A percentile compares a stretch with the other conserved stretches of the same genome.
phyloP scores from a whole-genome alignment of 2,888 invertebrate genomes.

The Conus canariensis region DNA sequence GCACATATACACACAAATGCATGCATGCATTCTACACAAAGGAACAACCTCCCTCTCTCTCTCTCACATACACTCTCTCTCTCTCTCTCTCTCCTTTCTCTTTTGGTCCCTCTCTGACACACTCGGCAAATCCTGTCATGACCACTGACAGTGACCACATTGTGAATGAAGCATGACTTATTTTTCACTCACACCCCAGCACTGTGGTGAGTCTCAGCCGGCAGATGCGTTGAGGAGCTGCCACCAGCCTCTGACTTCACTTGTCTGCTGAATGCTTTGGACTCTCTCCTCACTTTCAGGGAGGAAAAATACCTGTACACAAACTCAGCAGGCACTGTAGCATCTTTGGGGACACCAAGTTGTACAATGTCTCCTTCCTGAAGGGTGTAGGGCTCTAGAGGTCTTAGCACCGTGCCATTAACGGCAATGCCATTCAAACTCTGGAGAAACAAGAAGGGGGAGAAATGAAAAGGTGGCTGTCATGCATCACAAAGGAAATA shows the following conservation, averaged over 20 bases:
- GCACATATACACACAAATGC: background rate
- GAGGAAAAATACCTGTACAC: slow-evolving; percentile 62
- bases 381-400: slow-evolving; percentile 55
- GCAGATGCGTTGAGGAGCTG: background rate
- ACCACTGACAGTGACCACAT: too few species aligned
- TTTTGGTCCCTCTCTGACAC: too few species aligned
- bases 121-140: too few species aligned
- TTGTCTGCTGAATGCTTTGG: background rate
- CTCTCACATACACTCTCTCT: background rate
- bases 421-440: slow-evolving; percentile 72
- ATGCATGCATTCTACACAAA: background rate
- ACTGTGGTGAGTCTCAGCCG: background rate
- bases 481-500: too few species aligned
- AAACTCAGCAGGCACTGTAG: slow-evolving; percentile 63
- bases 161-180: background rate
- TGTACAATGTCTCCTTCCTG: slow-evolving; percentile 69
- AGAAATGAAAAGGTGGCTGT: background rate
- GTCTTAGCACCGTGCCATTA: slow-evolving; percentile 64
- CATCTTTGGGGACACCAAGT: slow-evolving; percentile 62
- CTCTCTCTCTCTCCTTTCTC: too few species aligned
- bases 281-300: slow-evolving; percentile 54
- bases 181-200: background rate
- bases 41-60: too few species aligned
- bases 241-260: too few species aligned
- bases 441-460: slow-evolving; percentile 50